Base-by-base conservation (phyloP, 2,888 invertebrate species). In the Drosophila lacicola region DNA sequence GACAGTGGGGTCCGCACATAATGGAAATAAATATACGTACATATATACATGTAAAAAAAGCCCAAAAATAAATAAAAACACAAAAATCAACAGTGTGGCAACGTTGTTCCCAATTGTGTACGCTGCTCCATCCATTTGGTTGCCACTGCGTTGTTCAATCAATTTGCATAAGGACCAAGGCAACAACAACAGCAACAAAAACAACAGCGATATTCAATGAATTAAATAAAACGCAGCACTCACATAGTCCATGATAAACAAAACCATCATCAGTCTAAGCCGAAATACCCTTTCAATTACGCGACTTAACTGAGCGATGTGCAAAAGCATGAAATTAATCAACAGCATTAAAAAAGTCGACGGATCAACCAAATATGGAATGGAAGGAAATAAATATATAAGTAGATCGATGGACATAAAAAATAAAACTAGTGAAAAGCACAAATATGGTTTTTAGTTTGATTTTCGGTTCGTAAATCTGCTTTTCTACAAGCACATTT, bases 51-150 rank as follows among this genome's bases (percentile, higher is more conserved):
- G 46, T 4, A 57, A 19, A 50, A 39, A 41, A 65, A 44, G 36
- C 25, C 53, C 33, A 62, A 68, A 78, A 74, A 74, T 70, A 78
- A 78, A 78, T 78, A 74, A 71, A 64, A 71, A 72, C 63, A 69
- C 71, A 72, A 72, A 79, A 75, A 75, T 75, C 79, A 79, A 78
- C 78, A 78, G 74, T 69, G 62, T 75, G 75, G 71, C 77, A 78
- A 74, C 70, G 70, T 49, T 75, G 65, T 70, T 34, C 74, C 55
- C 78, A 58, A 66, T 63, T 58, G 70, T 74, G 46, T 42, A 14
- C 58, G 37, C 34, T 11, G 3, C 51, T 6, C 39, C 6, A 8
- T 11, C 4, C 11, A 11, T 17, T 25, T 6, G 9, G 3, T n/a
- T n/a, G 9, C n/a, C 33, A 10, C 37, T 6, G 54, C 74, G 63